Conservation (phyloP, 1,140 invertebrate genomes). For the Platorchestia sp. region DNA sequence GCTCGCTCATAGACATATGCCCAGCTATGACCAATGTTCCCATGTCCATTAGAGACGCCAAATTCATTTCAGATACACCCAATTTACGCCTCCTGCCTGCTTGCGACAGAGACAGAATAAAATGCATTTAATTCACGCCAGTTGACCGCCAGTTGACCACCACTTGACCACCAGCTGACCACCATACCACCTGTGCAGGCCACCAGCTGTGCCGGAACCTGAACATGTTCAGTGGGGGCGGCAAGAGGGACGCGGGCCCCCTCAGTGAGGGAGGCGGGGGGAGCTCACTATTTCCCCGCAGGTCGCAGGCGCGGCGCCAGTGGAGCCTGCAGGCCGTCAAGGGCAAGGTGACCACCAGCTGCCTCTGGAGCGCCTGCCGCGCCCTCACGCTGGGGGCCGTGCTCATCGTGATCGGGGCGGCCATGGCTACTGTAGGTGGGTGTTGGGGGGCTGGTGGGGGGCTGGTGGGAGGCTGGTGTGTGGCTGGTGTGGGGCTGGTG, state of each 20-base stretch:
- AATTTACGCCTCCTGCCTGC: too few relatives aligned
- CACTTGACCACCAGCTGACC: not conserved
- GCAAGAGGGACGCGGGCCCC: not conserved
- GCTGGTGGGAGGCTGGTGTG: too few relatives aligned
- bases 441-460: constrained; percentile 32
- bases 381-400: constrained; percentile 86
- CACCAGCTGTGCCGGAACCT: constrained; percentile 48
- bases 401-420: constrained; percentile 86
- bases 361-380: constrained; percentile 91
- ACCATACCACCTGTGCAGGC: not conserved
- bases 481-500: too few relatives aligned
- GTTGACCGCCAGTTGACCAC: not conserved
- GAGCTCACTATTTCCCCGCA: constrained; percentile 59
- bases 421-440: constrained; percentile 91
- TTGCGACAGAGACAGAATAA: too few relatives aligned
- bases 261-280: not conserved
- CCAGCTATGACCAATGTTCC: too few relatives aligned
- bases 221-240: constrained; percentile 24
- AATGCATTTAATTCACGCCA: too few relatives aligned
- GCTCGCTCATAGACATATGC: too few relatives aligned
- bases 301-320: constrained; percentile 63
- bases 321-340: constrained; percentile 77
- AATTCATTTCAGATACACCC: too few relatives aligned
- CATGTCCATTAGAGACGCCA: too few relatives aligned
- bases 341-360: constrained; percentile 87